A percentile compares a stretch with the other conserved stretches of the same genome.
These are phyloP conservation scores for Euphydryas editha DNA, from an alignment of 2,888 invertebrate genomes.

Conservation along the genomic window DNA sequence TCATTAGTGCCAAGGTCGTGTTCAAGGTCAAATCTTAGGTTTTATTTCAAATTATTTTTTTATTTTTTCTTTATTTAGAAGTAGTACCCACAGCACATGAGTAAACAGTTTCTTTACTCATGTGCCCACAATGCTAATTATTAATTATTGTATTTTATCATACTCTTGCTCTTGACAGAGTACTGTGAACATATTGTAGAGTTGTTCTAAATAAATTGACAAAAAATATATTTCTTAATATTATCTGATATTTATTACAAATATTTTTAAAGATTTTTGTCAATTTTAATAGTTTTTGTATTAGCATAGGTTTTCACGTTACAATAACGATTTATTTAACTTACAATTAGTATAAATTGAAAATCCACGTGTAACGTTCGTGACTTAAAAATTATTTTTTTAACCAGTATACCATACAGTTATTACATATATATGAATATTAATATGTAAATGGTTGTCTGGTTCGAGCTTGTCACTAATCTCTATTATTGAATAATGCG, in stretches of 20 bases:
- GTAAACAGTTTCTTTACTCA: too few species aligned
- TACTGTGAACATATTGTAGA: background rate
- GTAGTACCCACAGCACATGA: background rate
- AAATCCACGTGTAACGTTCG: background rate
- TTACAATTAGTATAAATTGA: too few species aligned
- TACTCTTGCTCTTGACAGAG: background rate
- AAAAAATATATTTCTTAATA: too few species aligned
- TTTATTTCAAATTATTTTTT: background rate
- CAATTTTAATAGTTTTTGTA: too few species aligned
- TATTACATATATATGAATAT: slow-evolving; percentile 10
- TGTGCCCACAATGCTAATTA: background rate
- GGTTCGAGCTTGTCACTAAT: slow-evolving; percentile 33
- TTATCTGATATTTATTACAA: too few species aligned
- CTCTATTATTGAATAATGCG: slow-evolving; percentile 9
- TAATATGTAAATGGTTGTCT: slow-evolving; percentile 6
- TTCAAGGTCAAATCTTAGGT: slow-evolving; percentile 35
- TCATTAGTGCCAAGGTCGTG: slow-evolving; percentile 29
- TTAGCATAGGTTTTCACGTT: too few species aligned
- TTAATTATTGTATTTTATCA: background rate
- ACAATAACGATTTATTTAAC: too few species aligned
- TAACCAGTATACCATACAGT: slow-evolving; percentile 8
- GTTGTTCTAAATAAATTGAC: too few species aligned
- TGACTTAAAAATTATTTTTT: slow-evolving; percentile 20
- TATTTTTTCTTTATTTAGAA: background rate
- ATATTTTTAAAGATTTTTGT: too few species aligned